Percentiles rank a stretch among this genome's conserved stretches.
phyloP scores from a whole-genome alignment of 2,888 invertebrate genomes.

The Formica aserva region DNA sequence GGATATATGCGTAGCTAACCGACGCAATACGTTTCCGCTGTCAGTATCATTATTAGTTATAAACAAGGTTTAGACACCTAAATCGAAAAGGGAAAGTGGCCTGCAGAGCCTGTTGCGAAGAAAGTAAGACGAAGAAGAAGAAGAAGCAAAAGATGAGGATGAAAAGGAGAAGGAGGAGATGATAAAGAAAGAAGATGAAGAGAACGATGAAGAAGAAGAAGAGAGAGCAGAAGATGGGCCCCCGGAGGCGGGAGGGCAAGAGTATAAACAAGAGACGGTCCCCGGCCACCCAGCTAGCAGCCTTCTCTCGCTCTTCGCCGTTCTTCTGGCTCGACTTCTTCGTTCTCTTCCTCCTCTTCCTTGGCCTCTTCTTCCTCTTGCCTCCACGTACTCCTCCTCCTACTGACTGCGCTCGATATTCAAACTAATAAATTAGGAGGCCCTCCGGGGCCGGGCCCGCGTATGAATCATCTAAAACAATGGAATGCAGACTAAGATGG shows the following conservation, averaged over 20 bases:
- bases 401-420: conserved; percentile 83
- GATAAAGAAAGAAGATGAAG: conserved; percentile 65
- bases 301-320: conserved; percentile 72
- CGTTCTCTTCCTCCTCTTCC: conserved; percentile 68
- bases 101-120: conserved; percentile 16
- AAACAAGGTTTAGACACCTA: conserved; percentile 36
- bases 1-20: background rate
- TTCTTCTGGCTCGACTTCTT: conserved; percentile 71
- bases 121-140: conserved; percentile 17
- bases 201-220: conserved; percentile 63
- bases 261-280: conserved; percentile 77
- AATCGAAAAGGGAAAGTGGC: conserved; percentile 49
- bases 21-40: conserved; percentile 34
- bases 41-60: conserved; percentile 39
- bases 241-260: conserved; percentile 59
- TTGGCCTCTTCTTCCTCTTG: conserved; percentile 62
- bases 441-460: conserved; percentile 78
- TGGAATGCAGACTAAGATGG: conserved; percentile 85
- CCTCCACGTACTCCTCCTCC: conserved; percentile 68
- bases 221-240: conserved; percentile 55
- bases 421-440: conserved; percentile 86
- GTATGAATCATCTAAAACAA: conserved; percentile 86
- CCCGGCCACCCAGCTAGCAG: conserved; percentile 84
- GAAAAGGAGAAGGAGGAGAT: conserved; percentile 33
- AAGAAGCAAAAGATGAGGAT: conserved; percentile 17